Conservation (phyloP, 2,888 invertebrate genomes). For the Cheilosia impressa region DNA sequence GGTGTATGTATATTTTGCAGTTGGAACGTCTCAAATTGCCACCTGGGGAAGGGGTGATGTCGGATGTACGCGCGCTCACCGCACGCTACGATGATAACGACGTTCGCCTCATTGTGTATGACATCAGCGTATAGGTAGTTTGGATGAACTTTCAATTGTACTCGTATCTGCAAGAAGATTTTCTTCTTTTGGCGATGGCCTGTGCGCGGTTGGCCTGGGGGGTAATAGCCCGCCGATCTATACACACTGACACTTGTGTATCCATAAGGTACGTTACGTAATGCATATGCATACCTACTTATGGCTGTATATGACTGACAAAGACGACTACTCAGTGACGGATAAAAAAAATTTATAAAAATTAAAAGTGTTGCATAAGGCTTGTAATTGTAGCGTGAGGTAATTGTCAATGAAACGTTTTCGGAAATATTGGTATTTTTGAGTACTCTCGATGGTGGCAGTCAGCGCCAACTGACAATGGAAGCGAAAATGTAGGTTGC, state of each 20-base stretch:
- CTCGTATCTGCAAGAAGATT: constrained; percentile 56
- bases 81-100: constrained; percentile 6
- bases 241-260: constrained; percentile 36
- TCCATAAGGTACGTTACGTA: constrained; percentile 36
- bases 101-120: constrained; percentile 57
- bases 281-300: constrained; percentile 51
- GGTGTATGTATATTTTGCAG: constrained; percentile 30
- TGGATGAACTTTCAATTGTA: constrained; percentile 70
- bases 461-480: constrained; percentile 10
- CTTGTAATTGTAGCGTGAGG: constrained; percentile 65
- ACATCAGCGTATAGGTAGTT: constrained; percentile 51
- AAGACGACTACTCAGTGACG: not conserved
- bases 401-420: constrained; percentile 68
- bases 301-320: not conserved
- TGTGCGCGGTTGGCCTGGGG: constrained; percentile 19
- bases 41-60: constrained; percentile 1
- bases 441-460: constrained; percentile 38
- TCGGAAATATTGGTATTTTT: constrained; percentile 1
- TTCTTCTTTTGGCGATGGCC: constrained; percentile 21
- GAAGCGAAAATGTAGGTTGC: constrained; percentile 44
- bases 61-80: not conserved
- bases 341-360: not conserved
- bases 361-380: constrained; percentile 55
- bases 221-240: constrained; percentile 63
- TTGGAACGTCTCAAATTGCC: constrained; percentile 2